Base-by-base conservation (phyloP, 2,797 vertebrate species). In the Eupleurogrammus muticus region DNA sequence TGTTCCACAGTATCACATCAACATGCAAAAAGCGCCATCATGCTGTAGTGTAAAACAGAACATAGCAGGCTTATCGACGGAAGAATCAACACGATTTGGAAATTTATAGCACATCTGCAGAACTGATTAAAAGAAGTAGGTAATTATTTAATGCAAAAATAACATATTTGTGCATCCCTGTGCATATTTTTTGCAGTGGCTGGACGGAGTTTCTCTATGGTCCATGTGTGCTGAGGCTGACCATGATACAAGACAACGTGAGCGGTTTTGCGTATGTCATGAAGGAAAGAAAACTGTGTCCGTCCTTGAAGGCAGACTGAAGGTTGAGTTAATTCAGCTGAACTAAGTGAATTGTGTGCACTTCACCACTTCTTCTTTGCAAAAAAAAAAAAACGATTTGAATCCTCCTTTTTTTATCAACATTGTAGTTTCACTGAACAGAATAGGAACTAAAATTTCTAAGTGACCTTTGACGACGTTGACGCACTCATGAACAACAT, bases 141-240 rank as follows among this genome's bases (percentile, higher is more conserved):
- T 17, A 24, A 77, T 75, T 69, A 62, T 68, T 69, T 61, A 50
- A 75, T 57, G 36, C 42, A 40, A 50, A 73, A 77, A 79, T 82
- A 50, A 77, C 28, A 49, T 57, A 44, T 44, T 56, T 36, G 10
- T 35, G 40, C 28, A n/a, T 46, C 6, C 5, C 36, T 51, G 14
- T 42, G 4, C 23, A n/a, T 20, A 5, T 49, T 17, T 55, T 59
- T 40, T 49, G 6, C 28, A 48, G 38, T n/a, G 9, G 11, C 16
- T 38, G 16, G 53, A 44, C 14, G 50, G 35, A 20, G 14, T 55
- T 14, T 20, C 32, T 36, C 40, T 2, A 19, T 12, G n/a, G 11
- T 12, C 36, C 36, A 38, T 38, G 36, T 38, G 14, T 20, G 7
- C 17, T 19, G 42, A 19, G 28, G 34, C 17, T 13, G 20, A 19